A percentile compares a stretch with the other conserved stretches of the same genome.
Evolutionary conservation across 2,888 invertebrate genomes (phyloP).

Genomic region (Scaptomyza cyrtandrae): DNA sequence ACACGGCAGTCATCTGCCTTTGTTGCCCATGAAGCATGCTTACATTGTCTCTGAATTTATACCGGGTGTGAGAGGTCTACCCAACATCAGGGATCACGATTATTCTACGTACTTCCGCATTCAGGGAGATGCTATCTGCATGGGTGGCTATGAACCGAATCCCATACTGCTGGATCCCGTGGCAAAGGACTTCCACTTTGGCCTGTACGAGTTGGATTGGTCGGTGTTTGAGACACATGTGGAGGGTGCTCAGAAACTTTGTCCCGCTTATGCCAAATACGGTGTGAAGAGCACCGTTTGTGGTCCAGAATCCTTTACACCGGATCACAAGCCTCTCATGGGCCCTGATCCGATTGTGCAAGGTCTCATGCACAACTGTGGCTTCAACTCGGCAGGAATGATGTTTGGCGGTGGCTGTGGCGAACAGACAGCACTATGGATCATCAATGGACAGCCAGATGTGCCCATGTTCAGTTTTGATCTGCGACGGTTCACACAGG

Average conservation of each 20-base stretch:
- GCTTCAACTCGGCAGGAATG: conserved; percentile 96
- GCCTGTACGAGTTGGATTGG: conserved; percentile 94
- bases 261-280: conserved; percentile 89
- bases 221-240: conserved; percentile 92
- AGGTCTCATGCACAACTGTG: conserved; percentile 94
- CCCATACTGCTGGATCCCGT: conserved; percentile 92
- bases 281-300: conserved; percentile 95
- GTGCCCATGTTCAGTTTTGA: conserved; percentile 95
- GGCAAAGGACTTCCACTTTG: conserved; percentile 91
- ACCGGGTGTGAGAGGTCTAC: conserved; percentile 89
- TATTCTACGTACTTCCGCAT: conserved; percentile 92
- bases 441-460: conserved; percentile 91
- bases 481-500: conserved; percentile 91
- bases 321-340: conserved; percentile 94
- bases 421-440: conserved; percentile 94
- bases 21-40: conserved; percentile 94
- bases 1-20: conserved; percentile 87
- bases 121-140: conserved; percentile 92
- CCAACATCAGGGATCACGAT: conserved; percentile 95
- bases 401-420: conserved; percentile 95
- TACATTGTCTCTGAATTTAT: conserved; percentile 93
- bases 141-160: conserved; percentile 95
- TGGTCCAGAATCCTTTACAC: conserved; percentile 96
- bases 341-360: conserved; percentile 89
- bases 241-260: conserved; percentile 89